Evolutionary conservation across 2,797 vertebrate species (phyloP).

Genomic region (Hemibagrus guttatus): DNA sequence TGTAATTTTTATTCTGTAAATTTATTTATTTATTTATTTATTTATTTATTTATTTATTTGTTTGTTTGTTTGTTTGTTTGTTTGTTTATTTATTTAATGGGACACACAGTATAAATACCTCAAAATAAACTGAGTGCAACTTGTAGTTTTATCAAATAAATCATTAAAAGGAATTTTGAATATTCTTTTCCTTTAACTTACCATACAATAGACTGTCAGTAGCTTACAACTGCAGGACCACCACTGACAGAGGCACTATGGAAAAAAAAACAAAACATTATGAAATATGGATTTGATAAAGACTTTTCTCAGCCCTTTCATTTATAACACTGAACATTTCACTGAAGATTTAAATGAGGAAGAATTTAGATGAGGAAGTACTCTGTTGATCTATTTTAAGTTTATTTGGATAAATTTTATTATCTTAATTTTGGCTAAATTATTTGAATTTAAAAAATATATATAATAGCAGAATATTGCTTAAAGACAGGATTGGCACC

Average conservation of each 20-base stretch:
- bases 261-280: background rate
- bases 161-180: background rate
- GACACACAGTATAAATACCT: background rate
- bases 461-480: background rate
- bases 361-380: background rate
- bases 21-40: background rate
- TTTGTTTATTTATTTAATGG: no score
- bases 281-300: background rate
- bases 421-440: background rate
- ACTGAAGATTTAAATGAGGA: background rate
- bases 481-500: background rate
- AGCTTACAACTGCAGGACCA: background rate
- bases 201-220: background rate
- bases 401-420: background rate
- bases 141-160: background rate
- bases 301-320: background rate
- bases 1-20: background rate
- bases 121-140: background rate
- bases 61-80: no score
- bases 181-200: background rate
- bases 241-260: background rate
- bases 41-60: no score
- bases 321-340: background rate
- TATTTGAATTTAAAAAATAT: background rate
- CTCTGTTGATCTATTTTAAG: background rate